A percentile compares a stretch with the other conserved stretches of the same genome.
Conservation (phyloP, 2,797 vertebrate genomes). For the Pseudopleuronectes americanus region DNA sequence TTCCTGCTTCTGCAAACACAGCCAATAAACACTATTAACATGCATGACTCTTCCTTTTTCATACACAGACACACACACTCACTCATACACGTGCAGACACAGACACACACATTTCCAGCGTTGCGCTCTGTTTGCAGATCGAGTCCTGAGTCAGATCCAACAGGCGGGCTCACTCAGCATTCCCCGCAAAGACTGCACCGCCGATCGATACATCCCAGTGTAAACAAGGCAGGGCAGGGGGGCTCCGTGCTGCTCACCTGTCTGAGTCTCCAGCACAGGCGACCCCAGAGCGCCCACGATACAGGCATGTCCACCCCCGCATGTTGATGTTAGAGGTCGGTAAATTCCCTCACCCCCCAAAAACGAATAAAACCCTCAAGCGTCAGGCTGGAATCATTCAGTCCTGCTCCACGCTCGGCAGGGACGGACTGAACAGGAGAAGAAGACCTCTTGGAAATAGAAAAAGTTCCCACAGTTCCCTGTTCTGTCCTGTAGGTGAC, state of each 20-base stretch:
- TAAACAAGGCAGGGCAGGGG: slow-evolving; percentile 54
- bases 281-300: slow-evolving; percentile 51
- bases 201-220: slow-evolving; percentile 42
- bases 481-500: slow-evolving; percentile 34
- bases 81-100: not conserved
- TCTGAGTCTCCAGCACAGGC: slow-evolving; percentile 65
- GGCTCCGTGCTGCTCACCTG: slow-evolving; percentile 70
- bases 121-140: slow-evolving; percentile 12
- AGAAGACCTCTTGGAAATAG: slow-evolving; percentile 34
- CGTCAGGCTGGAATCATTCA: slow-evolving; percentile 17
- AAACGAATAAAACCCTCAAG: slow-evolving; percentile 2
- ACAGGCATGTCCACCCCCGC: slow-evolving; percentile 62
- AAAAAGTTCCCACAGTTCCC: slow-evolving; percentile 50
- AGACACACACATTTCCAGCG: not conserved
- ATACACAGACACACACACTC: not conserved
- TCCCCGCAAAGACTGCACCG: slow-evolving; percentile 30
- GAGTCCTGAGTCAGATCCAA: slow-evolving; percentile 29
- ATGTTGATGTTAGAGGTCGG: slow-evolving; percentile 53
- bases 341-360: slow-evolving; percentile 33
- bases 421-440: slow-evolving; percentile 9
- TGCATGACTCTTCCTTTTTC: not conserved
- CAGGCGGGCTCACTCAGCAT: slow-evolving; percentile 32
- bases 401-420: slow-evolving; percentile 20
- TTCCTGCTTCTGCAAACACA: slow-evolving; percentile 10
- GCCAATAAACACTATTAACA: not conserved